A percentile compares a stretch with the other conserved stretches of the same genome.
phyloP scores from a whole-genome alignment of 2,888 invertebrate species.

The Thyatira batis region DNA sequence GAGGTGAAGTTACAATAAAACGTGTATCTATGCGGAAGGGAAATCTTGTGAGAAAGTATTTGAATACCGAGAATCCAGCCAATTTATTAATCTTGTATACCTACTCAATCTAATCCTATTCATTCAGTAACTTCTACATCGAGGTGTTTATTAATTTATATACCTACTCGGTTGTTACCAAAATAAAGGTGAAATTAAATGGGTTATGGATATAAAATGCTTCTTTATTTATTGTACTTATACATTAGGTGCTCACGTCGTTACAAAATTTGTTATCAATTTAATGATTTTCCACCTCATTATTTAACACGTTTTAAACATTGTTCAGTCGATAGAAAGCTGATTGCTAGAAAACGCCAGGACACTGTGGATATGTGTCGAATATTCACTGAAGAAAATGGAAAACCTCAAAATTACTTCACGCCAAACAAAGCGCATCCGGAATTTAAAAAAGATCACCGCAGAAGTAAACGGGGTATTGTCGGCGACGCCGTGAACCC shows the following conservation, averaged over 20 bases:
- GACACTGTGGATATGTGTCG: slow-evolving; percentile 69
- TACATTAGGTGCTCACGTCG: too few species aligned
- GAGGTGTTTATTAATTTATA: too few species aligned
- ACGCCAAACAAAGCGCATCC: slow-evolving; percentile 14
- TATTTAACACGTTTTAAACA: background rate
- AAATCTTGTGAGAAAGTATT: background rate
- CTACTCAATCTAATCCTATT: background rate
- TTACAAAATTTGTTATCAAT: background rate
- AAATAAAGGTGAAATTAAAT: too few species aligned
- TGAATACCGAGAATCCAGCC: background rate
- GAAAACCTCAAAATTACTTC: slow-evolving; percentile 18
- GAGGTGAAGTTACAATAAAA: background rate
- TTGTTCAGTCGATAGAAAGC: slow-evolving; percentile 55
- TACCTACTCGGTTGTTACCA: too few species aligned
- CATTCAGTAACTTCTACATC: too few species aligned
- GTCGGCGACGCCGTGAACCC: slow-evolving; percentile 27
- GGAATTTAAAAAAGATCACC: slow-evolving; percentile 16
- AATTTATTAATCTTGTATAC: background rate
- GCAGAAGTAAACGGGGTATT: slow-evolving; percentile 34
- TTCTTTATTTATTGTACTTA: too few species aligned
- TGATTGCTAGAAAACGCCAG: slow-evolving; percentile 61
- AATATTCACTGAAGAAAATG: slow-evolving; percentile 57
- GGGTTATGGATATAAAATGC: too few species aligned
- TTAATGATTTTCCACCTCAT: background rate
- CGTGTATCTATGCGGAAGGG: background rate